phyloP scores from a whole-genome alignment of 2,113 vertebrate species.

The Petroica traversi region DNA sequence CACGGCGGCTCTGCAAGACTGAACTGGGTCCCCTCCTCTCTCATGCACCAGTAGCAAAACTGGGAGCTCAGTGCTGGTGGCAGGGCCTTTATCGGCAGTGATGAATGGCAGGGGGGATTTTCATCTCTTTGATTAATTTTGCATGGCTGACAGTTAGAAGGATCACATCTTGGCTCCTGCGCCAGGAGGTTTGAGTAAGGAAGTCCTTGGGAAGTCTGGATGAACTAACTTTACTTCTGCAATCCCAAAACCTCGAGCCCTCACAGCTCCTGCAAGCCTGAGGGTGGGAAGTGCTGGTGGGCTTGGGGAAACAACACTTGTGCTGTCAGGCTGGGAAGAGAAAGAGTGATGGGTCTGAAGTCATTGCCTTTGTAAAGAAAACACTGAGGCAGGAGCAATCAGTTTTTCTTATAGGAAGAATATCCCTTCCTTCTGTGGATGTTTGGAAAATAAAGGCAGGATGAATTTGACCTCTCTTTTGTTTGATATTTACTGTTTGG shows the following conservation, averaged over 20 bases:
- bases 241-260: fast-evolving
- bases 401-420: background rate
- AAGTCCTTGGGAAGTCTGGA: background rate
- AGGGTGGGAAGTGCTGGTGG: background rate
- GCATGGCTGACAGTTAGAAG: background rate
- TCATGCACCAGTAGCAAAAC: background rate
- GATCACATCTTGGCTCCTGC: background rate
- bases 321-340: background rate
- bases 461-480: background rate
- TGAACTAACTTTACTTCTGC: background rate
- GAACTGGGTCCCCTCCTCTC: background rate
- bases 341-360: background rate
- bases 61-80: background rate
- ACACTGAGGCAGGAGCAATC: background rate
- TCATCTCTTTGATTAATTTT: conserved; percentile 37
- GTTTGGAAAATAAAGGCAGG: background rate
- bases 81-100: background rate
- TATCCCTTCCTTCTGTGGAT: background rate
- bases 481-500: background rate
- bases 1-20: background rate
- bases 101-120: conserved; percentile 23
- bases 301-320: background rate
- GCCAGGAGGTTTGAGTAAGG: background rate
- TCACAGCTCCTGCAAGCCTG: background rate
- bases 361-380: background rate